These are phyloP conservation scores for Cydia strobilella DNA, from an alignment of 1,140 invertebrate species.

Conservation along the genomic window DNA sequence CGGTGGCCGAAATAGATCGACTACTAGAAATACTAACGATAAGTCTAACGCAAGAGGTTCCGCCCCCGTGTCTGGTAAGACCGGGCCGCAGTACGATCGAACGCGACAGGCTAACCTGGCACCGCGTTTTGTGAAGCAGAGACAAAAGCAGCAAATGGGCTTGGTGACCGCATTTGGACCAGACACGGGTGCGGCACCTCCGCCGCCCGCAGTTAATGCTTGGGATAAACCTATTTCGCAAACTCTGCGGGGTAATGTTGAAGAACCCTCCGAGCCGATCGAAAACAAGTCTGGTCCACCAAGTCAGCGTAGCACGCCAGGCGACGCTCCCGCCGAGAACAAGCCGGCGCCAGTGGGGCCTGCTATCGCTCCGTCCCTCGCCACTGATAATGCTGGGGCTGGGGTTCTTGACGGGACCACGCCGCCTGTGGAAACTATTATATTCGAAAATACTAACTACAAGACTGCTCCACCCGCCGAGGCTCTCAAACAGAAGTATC, in stretches of 20 bases:
- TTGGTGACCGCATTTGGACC: conserved; percentile 60
- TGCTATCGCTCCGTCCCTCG: conserved; percentile 49
- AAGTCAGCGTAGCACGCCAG: conserved; percentile 82
- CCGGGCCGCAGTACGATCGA: conserved; percentile 81
- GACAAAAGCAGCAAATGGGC: conserved; percentile 76
- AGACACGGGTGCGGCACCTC: conserved; percentile 78
- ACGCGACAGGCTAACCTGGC: conserved; percentile 84
- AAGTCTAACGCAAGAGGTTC: conserved; percentile 69
- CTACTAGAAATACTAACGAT: conserved; percentile 72
- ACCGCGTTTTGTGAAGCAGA: conserved; percentile 90
- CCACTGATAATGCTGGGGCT: conserved; percentile 74
- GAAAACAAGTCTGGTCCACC: conserved; percentile 77
- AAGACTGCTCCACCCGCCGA: conserved; percentile 83
- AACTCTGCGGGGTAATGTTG: conserved; percentile 80
- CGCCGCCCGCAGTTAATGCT: conserved; percentile 87
- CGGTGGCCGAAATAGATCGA: conserved; percentile 71
- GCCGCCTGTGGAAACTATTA: conserved; percentile 92
- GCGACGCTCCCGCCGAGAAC: conserved; percentile 77
- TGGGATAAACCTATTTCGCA: conserved; percentile 92
- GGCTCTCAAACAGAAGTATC: conserved; percentile 83
- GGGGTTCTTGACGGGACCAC: conserved; percentile 86
- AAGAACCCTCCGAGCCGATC: conserved; percentile 69
- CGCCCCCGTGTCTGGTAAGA: conserved; percentile 68
- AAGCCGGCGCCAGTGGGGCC: conserved; percentile 62
- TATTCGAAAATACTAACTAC: conserved; percentile 96